phyloP scores from a whole-genome alignment of 2,797 vertebrate species.

The Halcyon smyrnensis region DNA sequence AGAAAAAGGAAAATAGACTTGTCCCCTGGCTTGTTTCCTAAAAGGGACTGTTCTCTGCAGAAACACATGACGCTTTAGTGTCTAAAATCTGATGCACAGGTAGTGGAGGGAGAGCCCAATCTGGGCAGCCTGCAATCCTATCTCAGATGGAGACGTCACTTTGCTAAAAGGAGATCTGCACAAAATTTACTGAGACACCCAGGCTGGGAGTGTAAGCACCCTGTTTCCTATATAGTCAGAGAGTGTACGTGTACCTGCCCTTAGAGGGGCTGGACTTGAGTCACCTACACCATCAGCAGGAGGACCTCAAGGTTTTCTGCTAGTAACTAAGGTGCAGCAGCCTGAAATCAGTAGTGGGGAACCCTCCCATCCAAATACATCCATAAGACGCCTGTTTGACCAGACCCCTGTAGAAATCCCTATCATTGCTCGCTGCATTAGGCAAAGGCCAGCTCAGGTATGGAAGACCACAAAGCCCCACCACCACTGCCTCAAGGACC shows the following conservation, averaged over 20 bases:
- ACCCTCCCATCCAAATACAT: background rate
- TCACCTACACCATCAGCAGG: background rate
- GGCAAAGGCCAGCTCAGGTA: background rate
- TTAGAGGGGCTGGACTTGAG: background rate
- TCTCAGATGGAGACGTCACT: background rate
- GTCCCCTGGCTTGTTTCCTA: background rate
- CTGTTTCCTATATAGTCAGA: background rate
- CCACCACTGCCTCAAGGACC: rapidly evolving
- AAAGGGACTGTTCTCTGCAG: background rate
- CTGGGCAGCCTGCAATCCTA: background rate
- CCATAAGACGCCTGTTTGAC: background rate
- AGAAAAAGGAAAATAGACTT: background rate
- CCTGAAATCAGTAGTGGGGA: background rate
- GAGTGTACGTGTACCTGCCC: rapidly evolving
- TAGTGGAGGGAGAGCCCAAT: background rate
- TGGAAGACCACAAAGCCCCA: background rate
- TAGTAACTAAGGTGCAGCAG: background rate
- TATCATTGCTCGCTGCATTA: background rate
- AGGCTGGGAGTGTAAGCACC: background rate
- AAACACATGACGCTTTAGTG: background rate
- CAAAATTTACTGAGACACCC: background rate
- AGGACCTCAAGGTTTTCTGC: background rate
- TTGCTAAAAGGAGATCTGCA: background rate
- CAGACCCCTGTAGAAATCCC: background rate
- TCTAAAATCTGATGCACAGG: background rate